phyloP scores from a whole-genome alignment of 2,888 invertebrate genomes.

The Mimumesa dahlbomi region DNA sequence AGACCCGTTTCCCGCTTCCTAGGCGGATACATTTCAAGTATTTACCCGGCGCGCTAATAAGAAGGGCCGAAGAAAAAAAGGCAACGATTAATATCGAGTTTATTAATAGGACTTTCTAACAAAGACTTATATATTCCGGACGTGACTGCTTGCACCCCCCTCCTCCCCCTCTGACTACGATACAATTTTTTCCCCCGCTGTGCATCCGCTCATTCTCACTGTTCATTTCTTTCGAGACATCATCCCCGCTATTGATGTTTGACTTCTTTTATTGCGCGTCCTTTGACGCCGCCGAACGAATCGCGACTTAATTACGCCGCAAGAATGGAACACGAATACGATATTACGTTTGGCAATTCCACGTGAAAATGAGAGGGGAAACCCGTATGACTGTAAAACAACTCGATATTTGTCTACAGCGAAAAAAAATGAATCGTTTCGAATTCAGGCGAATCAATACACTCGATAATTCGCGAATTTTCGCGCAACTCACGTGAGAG shows the following conservation, averaged over 20 bases:
- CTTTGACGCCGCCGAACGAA: conserved; percentile 45
- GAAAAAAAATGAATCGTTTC: conserved; percentile 17
- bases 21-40: conserved; percentile 44
- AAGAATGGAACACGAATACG: conserved; percentile 43
- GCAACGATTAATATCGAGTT: conserved; percentile 64
- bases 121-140: conserved; percentile 56
- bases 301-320: conserved; percentile 46
- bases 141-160: conserved; percentile 34
- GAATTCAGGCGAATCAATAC: too few relatives aligned
- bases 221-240: conserved; percentile 57
- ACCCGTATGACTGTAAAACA: too few relatives aligned
- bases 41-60: conserved; percentile 43
- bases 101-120: conserved; percentile 55
- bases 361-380: too few relatives aligned
- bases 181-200: conserved; percentile 34
- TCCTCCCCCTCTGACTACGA: too few relatives aligned
- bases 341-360: conserved; percentile 60
- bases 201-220: conserved; percentile 24
- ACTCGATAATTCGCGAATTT: too few relatives aligned
- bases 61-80: conserved; percentile 19
- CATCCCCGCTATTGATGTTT: conserved; percentile 68
- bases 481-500: too few relatives aligned
- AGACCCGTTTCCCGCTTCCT: conserved; percentile 10
- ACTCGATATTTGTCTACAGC: too few relatives aligned
- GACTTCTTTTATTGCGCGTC: conserved; percentile 64